Evolutionary conservation across 2,113 vertebrate genomes (phyloP), one percentile per base, ranked within the genome.

Genomic region (Hyperopisus bebe): DNA sequence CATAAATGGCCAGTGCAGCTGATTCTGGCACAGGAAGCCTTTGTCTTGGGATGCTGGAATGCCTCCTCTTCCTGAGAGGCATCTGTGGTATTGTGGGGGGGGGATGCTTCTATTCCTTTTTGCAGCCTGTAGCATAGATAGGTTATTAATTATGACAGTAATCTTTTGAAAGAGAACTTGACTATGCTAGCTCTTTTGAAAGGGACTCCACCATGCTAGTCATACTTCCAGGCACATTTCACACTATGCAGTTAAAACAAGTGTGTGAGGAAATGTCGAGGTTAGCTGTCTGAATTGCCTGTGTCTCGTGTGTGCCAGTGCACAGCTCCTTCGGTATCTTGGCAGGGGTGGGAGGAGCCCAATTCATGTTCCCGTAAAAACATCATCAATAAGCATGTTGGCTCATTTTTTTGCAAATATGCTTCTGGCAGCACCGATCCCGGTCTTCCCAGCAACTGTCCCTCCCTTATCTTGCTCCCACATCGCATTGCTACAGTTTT

Each of bases 21-120:
- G 35, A n/a, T 44, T 47, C 24, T 13, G 21, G 83, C 5, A 85
- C 42, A 85, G 77, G 39, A 84, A 85, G 80, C 58, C 42, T 42
- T 89, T 89, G 88, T 89, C 5, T 47, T 70, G 39, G 50, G 77
- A 24, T 85, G 39, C 39, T 66, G n/a, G 50, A 85, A 42, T 24
- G 39, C 15, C 77, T 85, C 10, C 42, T 42, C 42, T 83, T 55
- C 3, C 24, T 19, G 7, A 27, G 48, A 48, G 48, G 39, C 5
- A 31, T 83, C 48, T 44, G 46, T 27, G 11, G 9, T 46, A n/a
- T 27, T 53, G 39, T 19, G 35, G 13, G 74, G 10, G 74, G 31
- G 74, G 31, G 27, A 0, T 46, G 50, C 39, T n/a, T 62, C 39
- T 46, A 7, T 27, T 27, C 89, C 55, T 89, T 62, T 51, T 5